Evolutionary conservation across 2,797 vertebrate genomes (phyloP), one percentile per base, ranked within the genome.

Genomic region (Dendrocincla fuliginosa): DNA sequence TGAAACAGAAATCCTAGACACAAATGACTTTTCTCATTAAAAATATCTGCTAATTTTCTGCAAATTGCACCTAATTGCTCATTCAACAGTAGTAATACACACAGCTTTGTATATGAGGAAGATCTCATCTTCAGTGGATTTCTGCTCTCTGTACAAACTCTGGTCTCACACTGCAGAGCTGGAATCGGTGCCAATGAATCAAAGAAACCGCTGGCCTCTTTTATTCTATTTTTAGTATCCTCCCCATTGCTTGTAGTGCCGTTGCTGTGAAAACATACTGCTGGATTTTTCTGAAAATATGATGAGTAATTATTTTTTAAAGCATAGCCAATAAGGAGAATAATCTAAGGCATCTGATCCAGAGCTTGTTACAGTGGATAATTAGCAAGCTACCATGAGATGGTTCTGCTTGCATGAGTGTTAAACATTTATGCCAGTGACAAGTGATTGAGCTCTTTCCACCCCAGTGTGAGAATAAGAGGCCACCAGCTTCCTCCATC

Each of bases 351-450:
- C 46, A 63, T 85, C 42, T 6, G 11, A 76, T 79, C 32, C 59
- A 68, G 69, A 84, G 39, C 19, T 67, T 91, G 49, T 76, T 77
- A 60, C 16, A 77, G 44, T 50, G 41, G 77, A 35, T 82, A 94
- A 93, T 97, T 90, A 96, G 47, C 33, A 90, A 93, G 32, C 28
- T 56, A 70, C 71, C 80, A 56, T 17, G 73, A 93, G 61, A 64
- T 46, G 59, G 47, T 74, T 95, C 83, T 91, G 69, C 67, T 70
- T 95, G 63, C 52, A 20, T 76, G 56, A 67, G 15, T 71, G 73
- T 95, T 94, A 95, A 96, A 93, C 68, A 82, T 87, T 95, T 87
- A 87, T 92, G 68, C 18, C 63, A 60, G 20, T 88, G 63, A 71
- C 59, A 88, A 68, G 47, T 64, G 52, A 87, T 39, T 83, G 71